These are phyloP conservation scores for Daphoenositta chrysoptera DNA, from an alignment of 2,113 vertebrate species.

Conservation along the genomic window DNA sequence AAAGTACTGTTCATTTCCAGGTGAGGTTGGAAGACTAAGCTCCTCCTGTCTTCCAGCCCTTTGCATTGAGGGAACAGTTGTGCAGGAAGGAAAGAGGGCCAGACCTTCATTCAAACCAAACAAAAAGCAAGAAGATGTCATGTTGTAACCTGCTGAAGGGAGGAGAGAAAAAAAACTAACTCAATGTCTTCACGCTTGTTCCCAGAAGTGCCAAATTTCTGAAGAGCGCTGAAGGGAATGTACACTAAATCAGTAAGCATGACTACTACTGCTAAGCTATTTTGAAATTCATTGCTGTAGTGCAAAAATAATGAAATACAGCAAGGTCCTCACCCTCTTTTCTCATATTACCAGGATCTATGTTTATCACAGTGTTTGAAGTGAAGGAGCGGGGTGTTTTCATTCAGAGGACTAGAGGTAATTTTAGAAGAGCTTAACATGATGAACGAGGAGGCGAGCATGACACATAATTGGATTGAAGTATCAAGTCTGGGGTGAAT, in stretches of 20 bases:
- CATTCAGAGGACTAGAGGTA: conserved; percentile 26
- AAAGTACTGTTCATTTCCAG: not conserved
- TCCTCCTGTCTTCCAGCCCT: not conserved
- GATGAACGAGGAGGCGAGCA: not conserved
- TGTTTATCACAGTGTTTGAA: conserved; percentile 25
- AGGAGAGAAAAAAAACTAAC: not conserved
- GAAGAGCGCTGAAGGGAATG: not conserved
- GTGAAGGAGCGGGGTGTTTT: not conserved
- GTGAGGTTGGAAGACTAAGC: not conserved
- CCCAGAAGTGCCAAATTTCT: not conserved
- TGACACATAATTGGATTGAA: not conserved
- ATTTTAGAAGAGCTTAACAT: conserved; percentile 41
- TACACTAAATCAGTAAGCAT: not conserved
- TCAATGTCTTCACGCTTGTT: not conserved
- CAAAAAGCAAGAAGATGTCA: not conserved
- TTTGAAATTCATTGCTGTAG: not conserved
- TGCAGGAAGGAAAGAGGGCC: not conserved
- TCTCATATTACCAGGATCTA: conserved; percentile 16
- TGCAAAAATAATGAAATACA: conserved; percentile 23
- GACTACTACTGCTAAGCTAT: not conserved
- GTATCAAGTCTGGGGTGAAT: not conserved
- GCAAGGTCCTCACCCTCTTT: conserved; percentile 11
- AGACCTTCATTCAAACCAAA: not conserved
- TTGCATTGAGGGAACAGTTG: not conserved
- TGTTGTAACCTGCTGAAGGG: not conserved